phyloP scores from a whole-genome alignment of 2,888 invertebrate species.

The Helobdella robusta region DNA sequence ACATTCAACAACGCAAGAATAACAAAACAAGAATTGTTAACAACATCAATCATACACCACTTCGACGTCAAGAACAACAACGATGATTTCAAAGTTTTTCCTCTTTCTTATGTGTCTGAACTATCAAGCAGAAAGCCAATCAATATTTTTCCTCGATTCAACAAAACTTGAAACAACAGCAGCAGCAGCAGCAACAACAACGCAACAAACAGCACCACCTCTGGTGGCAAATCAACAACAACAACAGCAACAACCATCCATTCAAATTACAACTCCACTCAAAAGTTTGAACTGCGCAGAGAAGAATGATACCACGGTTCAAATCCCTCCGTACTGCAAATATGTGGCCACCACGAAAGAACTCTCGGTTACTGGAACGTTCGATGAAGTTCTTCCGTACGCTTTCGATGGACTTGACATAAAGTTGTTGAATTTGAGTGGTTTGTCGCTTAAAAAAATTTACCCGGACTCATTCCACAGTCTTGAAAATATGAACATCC shows the following conservation, averaged over 20 bases:
- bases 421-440: constrained; percentile 4
- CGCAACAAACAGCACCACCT: not conserved
- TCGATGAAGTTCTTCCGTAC: constrained; percentile 11
- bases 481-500: constrained; percentile 4
- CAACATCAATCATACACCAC: too few species aligned
- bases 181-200: not conserved
- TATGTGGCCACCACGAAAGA: not conserved
- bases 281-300: constrained; percentile 17
- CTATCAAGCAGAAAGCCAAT: not conserved
- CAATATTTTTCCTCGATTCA: not conserved
- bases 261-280: not conserved
- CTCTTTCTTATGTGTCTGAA: too few species aligned
- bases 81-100: too few species aligned
- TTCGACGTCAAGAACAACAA: too few species aligned
- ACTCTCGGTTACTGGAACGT: not conserved
- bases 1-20: too few species aligned
- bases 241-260: not conserved
- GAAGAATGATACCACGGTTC: not conserved
- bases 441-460: constrained; percentile 3
- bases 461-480: not conserved
- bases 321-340: constrained; percentile 17
- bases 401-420: constrained; percentile 15
- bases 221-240: not conserved
- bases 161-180: not conserved
- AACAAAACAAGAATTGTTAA: too few species aligned